phyloP scores from a whole-genome alignment of 2,113 vertebrate genomes.

The Suncus etruscus region DNA sequence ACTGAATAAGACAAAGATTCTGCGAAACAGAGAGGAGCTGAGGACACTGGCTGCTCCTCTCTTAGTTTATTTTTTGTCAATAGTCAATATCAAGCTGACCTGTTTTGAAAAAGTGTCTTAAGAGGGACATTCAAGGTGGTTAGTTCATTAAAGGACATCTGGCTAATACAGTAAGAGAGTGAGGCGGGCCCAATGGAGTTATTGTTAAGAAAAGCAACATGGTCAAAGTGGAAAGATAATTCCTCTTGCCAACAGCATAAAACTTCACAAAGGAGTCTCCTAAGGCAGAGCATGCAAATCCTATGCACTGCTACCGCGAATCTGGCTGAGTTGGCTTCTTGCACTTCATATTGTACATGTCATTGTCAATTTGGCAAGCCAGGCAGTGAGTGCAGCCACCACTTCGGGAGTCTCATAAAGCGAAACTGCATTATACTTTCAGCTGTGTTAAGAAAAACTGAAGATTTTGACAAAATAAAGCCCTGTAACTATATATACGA shows the following conservation, averaged over 20 bases:
- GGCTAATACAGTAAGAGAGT: accelerated
- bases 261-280: background rate
- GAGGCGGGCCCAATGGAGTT: background rate
- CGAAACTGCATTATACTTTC: constrained; percentile 67
- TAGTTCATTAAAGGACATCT: background rate
- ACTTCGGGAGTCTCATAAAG: constrained; percentile 58
- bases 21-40: too few species aligned
- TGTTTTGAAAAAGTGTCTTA: background rate
- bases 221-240: background rate
- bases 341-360: background rate
- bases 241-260: background rate
- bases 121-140: too few species aligned
- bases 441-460: constrained; percentile 56
- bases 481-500: constrained; percentile 40
- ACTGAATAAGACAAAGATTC: background rate
- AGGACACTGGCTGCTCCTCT: background rate
- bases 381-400: constrained; percentile 13
- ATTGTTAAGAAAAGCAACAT: background rate
- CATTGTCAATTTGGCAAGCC: constrained; percentile 40
- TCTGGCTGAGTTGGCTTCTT: background rate
- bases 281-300: background rate
- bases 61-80: background rate
- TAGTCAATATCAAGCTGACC: background rate
- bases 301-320: background rate
- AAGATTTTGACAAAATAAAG: constrained; percentile 66